phyloP scores from a whole-genome alignment of 2,888 invertebrate genomes.

The Cataglyphis albicans region DNA sequence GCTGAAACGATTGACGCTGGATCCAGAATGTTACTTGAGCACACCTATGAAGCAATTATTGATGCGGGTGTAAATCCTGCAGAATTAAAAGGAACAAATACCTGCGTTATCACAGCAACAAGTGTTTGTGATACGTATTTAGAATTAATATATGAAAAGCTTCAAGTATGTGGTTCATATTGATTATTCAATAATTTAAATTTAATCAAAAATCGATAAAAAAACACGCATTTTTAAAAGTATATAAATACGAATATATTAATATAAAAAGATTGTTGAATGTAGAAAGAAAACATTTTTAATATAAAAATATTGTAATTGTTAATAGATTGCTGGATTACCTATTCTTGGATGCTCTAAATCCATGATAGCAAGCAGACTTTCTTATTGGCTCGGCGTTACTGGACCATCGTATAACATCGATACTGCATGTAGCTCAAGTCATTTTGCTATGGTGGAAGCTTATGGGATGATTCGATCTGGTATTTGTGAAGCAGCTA shows the following conservation, averaged over 20 bases:
- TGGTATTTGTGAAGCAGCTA: background rate
- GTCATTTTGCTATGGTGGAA: slow-evolving; percentile 82
- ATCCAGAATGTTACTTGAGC: slow-evolving; percentile 88
- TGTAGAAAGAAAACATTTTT: background rate
- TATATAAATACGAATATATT: background rate
- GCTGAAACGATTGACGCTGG: slow-evolving; percentile 88
- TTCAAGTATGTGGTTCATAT: background rate
- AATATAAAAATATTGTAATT: background rate
- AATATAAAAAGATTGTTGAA: background rate
- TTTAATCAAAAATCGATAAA: background rate
- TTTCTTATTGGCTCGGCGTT: slow-evolving; percentile 90
- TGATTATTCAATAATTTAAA: background rate
- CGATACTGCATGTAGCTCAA: background rate
- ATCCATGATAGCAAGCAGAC: slow-evolving; percentile 95
- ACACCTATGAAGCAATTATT: slow-evolving; percentile 88
- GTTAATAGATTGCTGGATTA: slow-evolving; percentile 87
- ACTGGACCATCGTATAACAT: background rate
- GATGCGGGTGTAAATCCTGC: slow-evolving; percentile 88
- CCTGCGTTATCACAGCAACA: slow-evolving; percentile 91
- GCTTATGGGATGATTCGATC: background rate
- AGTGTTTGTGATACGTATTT: slow-evolving; percentile 90
- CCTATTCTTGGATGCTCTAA: slow-evolving; percentile 89
- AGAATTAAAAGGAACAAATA: slow-evolving; percentile 88
- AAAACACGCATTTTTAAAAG: background rate
- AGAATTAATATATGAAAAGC: background rate